Conservation (phyloP, 2,888 invertebrate species). For the Coleophora flavipennella region DNA sequence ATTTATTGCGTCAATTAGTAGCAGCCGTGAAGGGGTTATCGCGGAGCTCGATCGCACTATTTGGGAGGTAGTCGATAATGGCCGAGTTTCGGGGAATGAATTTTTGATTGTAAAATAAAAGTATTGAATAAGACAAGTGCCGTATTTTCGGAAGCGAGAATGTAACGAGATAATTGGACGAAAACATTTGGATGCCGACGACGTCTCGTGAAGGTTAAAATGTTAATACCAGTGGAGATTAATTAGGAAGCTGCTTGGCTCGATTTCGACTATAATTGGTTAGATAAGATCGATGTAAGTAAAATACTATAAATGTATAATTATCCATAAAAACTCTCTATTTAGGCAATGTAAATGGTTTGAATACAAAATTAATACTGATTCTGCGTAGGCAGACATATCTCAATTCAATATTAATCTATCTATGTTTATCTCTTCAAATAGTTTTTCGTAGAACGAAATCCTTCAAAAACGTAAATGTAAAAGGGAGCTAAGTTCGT, state of each 20-base stretch:
- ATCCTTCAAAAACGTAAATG: no score
- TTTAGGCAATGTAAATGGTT: neutral
- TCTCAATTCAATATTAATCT: no score
- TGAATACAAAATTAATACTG: neutral
- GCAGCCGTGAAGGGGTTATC: conserved; percentile 62
- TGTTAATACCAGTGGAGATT: conserved; percentile 44
- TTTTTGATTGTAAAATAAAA: conserved; percentile 23
- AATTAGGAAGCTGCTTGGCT: conserved; percentile 32
- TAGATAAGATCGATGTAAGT: conserved; percentile 6
- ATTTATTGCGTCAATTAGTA: conserved; percentile 72
- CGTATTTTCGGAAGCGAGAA: conserved; percentile 66
- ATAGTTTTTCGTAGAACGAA: no score
- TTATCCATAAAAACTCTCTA: no score
- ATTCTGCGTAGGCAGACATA: no score
- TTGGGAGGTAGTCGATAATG: conserved; percentile 70
- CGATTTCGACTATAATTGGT: conserved; percentile 3
- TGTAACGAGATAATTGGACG: conserved; percentile 69
- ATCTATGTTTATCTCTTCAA: no score
- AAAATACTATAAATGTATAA: conserved; percentile 8
- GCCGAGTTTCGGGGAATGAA: conserved; percentile 59
- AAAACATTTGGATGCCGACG: conserved; percentile 51
- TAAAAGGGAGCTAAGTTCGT: no score
- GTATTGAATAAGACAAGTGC: conserved; percentile 3
- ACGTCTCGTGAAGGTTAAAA: conserved; percentile 25
- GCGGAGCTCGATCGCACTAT: conserved; percentile 53